Base-by-base conservation (phyloP, 2,113 vertebrate genomes). In the Bufo bufo region DNA sequence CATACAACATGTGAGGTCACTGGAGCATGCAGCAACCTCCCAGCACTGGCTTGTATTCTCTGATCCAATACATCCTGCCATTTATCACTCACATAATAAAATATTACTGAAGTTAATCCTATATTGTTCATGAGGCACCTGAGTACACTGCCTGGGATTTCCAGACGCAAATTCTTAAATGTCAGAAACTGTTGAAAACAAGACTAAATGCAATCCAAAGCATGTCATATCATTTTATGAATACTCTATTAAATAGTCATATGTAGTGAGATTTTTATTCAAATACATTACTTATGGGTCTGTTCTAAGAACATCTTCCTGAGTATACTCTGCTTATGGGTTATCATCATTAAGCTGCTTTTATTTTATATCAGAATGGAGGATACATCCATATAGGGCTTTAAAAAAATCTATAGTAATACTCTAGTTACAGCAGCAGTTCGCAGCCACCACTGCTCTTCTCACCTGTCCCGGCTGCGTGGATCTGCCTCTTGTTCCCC, bases 1-100 rank as follows among this genome's bases (percentile, higher is more conserved):
- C 89, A 91, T 93, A 90, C 58, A 91, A 89, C 89, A 58, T 63
- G 52, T 88, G 90, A 91, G 91, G 88, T 85, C 90, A 85, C 65
- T 89, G 84, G 80, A 92, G 90, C 90, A 82, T 89, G 77, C 82
- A 91, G 86, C 90, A 72, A 79, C 87, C 84, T 89, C 79, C 72
- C 86, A 89, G 17, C 23, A 80, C 78, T 4, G 5, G 86, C 77
- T 52, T 0, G 79, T 56, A 56, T 90, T 84, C 91, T 93, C 66
- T 90, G 88, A 33, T 80, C 65, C 85, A 86, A 85, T 91, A 89
- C 87, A 49, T 47, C 72, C 72, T 86, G 66, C 52, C 1, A 61
- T 74, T 87, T 82, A 80, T 2, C n/a, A 14, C 66, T 83, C 77
- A 59, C 0, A 3, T 56, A 80, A 43, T 84, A 75, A 90, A 78